Evolutionary conservation across 2,113 vertebrate genomes (phyloP).

Genomic region (Pterocles gutturalis): DNA sequence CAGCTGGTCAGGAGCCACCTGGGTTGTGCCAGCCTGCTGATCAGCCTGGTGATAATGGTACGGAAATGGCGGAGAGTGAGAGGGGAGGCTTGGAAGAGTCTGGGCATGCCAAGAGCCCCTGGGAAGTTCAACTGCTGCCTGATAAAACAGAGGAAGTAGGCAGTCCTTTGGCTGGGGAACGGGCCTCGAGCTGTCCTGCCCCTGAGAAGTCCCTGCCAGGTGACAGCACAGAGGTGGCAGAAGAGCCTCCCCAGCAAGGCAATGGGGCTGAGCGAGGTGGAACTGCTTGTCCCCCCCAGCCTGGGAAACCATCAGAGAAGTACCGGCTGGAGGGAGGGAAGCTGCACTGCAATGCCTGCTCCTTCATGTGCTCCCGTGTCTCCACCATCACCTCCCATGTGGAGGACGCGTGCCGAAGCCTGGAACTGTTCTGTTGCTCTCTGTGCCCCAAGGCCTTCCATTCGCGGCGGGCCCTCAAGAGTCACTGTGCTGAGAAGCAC

Average conservation of each 20-base stretch:
- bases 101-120: not conserved
- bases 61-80: not conserved
- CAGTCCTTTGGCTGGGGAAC: not conserved
- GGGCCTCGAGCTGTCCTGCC: not conserved
- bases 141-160: not conserved
- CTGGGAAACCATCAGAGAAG: slow-evolving; percentile 29
- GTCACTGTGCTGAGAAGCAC: slow-evolving; percentile 30
- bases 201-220: not conserved
- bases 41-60: not conserved
- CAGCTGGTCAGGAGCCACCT: not conserved
- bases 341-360: slow-evolving; percentile 84
- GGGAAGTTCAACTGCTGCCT: not conserved
- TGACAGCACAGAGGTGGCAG: not conserved
- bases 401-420: slow-evolving; percentile 73
- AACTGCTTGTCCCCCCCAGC: not conserved
- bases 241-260: not conserved
- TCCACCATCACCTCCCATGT: slow-evolving; percentile 84
- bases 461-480: slow-evolving; percentile 53
- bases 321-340: slow-evolving; percentile 79
- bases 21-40: not conserved
- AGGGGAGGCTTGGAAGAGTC: not conserved
- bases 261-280: not conserved
- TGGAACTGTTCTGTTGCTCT: slow-evolving; percentile 48
- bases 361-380: slow-evolving; percentile 83
- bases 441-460: slow-evolving; percentile 58